Evolutionary conservation across 2,888 invertebrate genomes (phyloP), one percentile per base, ranked within the genome.

Genomic region (Machimus atricapillus): DNA sequence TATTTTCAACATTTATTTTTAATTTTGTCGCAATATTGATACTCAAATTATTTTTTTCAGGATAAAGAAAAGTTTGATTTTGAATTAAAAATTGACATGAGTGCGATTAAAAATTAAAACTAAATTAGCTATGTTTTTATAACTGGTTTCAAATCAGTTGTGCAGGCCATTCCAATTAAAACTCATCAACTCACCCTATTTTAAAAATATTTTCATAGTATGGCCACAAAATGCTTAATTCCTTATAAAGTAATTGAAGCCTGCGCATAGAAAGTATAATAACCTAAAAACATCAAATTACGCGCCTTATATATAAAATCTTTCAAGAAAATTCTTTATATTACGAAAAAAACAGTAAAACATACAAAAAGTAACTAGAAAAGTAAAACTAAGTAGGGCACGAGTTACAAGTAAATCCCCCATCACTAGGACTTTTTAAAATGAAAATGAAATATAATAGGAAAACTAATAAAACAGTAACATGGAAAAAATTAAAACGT

Each of bases 321-420:
- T 78, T 78, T 78, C 78, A 78, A 78, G 78, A 78, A 78, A 78
- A 78, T 43, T 78, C 78, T 78, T 78, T 78, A 78, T 78, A 37
- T 76, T 34, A 76, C 34, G 37, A n/a, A 34, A 74, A 12, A 76
- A 76, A 74, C 0, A n/a, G n/a, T 14, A 34, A n/a, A 34, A 58
- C n/a, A 58, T 7, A n/a, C 8, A 56, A 7, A 1, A 56, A 19
- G 7, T 56, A 46, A 46, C 23, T 58, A 58, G 9, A 78, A 19
- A 78, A 46, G 14, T 19, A 19, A 19, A 66, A 66, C 52, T 16
- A 40, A 78, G 6, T 78, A 78, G 31, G 31, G 16, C 56, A 58
- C 34, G 34, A 81, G 8, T 27, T 56, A 23, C 8, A 81, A 46
- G 58, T 81, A 81, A 81, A 46, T 4, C 27, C 81, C 81, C 52